Base-by-base conservation (phyloP, 2,113 vertebrate genomes). In the Phocoena phocoena region DNA sequence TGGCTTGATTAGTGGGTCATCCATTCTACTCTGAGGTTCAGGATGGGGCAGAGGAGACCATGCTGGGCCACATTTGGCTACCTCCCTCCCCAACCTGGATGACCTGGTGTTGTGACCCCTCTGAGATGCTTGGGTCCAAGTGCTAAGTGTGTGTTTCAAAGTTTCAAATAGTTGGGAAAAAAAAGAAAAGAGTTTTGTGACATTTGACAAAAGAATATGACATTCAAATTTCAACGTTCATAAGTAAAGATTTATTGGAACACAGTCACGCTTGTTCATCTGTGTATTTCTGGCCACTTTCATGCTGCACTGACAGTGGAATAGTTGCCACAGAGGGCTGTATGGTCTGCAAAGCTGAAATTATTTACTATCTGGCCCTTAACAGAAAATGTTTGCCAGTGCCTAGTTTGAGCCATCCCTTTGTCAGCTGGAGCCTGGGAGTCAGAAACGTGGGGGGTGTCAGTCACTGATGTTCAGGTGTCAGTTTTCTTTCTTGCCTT, bases 241-340 rank as follows among this genome's bases (percentile, higher is more conserved):
- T 21, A 82, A 88, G 65, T 65, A 77, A 94, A 90, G 68, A 81
- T 26, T 2, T 21, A 9, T 18, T 74, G 94, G 79, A 62, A 20
- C 70, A 7, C 10, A 31, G 89, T 74, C 74, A 83, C 0, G 0
- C 36, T 9, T 28, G 13, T 13, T 80, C 83, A 26, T 6, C 63
- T 47, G 5, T 0, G 11, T 2, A 1, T 18, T 38, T 50, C 62
- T 17, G 58, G 62, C 50, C 4, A 25, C 36, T 17, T 33, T 33
- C 25, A 0, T 2, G 36, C 90, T 21, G 2, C 12, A 1, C 25
- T 0, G 0, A 21, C 6, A 0, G 21, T 0, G 8, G n/a, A 79
- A 73, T 9, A 18, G 21, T 33, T 73, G 13, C 26, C 8, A 3
- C n/a, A 74, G 88, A 67, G 60, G 15, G 15, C 70, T 21, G 28